Evolutionary conservation across 2,888 invertebrate genomes (phyloP).

Genomic region (Quadriops clusia): DNA sequence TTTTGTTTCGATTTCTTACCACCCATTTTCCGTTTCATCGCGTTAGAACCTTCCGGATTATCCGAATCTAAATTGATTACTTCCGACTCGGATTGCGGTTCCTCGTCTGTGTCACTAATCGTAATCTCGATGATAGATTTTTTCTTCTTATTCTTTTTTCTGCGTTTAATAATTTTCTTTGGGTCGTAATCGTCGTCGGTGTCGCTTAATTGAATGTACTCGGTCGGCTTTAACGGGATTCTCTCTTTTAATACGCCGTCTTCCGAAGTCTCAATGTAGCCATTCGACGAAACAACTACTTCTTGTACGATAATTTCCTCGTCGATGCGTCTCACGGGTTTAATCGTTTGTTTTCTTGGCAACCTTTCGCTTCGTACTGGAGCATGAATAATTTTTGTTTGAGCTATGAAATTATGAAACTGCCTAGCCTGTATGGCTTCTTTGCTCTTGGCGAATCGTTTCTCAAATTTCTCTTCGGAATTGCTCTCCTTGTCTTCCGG

Average conservation of each 20-base stretch:
- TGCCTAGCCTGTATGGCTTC: conserved; percentile 27
- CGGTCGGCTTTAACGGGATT: conserved; percentile 20
- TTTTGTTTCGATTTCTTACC: conserved; percentile 12
- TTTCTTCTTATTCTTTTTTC: conserved; percentile 14
- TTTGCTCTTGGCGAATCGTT: conserved; percentile 26
- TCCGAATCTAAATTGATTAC: conserved; percentile 20
- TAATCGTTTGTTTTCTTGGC: conserved; percentile 35
- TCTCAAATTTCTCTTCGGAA: conserved; percentile 18
- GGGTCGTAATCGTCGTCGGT: conserved; percentile 29
- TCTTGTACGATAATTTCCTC: conserved; percentile 35
- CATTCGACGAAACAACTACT: conserved; percentile 31
- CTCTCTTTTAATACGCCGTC: conserved; percentile 19
- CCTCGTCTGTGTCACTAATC: conserved; percentile 22
- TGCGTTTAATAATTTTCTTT: conserved; percentile 15
- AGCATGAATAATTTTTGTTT: conserved; percentile 31
- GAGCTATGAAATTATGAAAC: conserved; percentile 30
- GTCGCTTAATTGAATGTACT: conserved; percentile 29
- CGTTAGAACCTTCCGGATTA: conserved; percentile 5
- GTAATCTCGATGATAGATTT: conserved; percentile 17
- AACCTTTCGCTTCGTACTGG: conserved; percentile 29
- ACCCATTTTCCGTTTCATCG: conserved; percentile 6
- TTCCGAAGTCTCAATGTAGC: conserved; percentile 26
- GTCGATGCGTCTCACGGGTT: conserved; percentile 29
- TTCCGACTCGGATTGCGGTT: conserved; percentile 14
- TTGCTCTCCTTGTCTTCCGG: conserved; percentile 15